Percentiles rank a stretch among this genome's conserved stretches.
Conservation (phyloP, 2,797 vertebrate genomes). For the Sebastes taczanowskii region DNA sequence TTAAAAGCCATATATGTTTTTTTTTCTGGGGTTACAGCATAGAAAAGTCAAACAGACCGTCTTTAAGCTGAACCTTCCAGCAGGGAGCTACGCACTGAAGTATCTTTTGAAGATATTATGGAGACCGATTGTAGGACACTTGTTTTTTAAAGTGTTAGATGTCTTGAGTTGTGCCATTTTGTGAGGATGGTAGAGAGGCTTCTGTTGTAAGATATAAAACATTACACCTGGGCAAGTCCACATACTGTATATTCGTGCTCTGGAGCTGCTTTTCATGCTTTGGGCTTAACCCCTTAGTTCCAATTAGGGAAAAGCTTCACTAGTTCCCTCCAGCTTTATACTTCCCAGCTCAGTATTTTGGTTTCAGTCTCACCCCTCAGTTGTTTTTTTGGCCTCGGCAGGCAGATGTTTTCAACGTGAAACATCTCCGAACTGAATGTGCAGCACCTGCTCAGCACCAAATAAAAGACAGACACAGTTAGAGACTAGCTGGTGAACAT, state of each 20-base stretch:
- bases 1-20: background rate
- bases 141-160: background rate
- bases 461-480: background rate
- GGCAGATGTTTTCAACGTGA: background rate
- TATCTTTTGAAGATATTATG: conserved; percentile 5
- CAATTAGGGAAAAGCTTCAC: background rate
- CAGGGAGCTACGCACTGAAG: background rate
- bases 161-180: background rate
- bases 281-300: background rate
- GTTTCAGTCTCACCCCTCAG: background rate
- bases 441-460: background rate
- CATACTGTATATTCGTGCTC: background rate
- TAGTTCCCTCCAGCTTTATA: too few species aligned
- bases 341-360: background rate
- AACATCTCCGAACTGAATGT: background rate
- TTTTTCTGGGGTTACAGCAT: background rate
- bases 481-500: background rate
- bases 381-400: background rate
- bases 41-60: conserved; percentile 13
- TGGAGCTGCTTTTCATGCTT: background rate
- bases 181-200: background rate
- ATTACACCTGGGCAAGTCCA: background rate
- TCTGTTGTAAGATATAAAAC: background rate
- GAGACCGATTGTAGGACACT: background rate
- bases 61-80: background rate